These are phyloP conservation scores for Anabas testudineus DNA, from an alignment of 2,797 vertebrate genomes.

Conservation along the genomic window DNA sequence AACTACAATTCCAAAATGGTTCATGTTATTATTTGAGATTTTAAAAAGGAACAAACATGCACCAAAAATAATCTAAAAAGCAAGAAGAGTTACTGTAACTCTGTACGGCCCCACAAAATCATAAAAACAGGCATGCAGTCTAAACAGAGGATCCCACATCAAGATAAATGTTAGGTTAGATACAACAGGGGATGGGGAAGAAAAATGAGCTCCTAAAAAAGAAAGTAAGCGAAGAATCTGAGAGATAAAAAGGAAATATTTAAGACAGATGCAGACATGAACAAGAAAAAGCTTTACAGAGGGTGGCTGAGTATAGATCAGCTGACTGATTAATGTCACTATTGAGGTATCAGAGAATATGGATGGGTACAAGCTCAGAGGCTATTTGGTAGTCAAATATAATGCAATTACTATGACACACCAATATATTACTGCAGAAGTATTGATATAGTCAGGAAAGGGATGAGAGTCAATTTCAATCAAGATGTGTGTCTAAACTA, in stretches of 20 bases:
- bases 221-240: neutral
- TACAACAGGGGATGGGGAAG: neutral
- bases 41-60: slow-evolving; percentile 30
- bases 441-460: slow-evolving; percentile 72
- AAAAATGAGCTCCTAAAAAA: neutral
- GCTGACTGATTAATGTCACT: slow-evolving; percentile 75
- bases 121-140: slow-evolving; percentile 24
- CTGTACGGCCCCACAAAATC: slow-evolving; percentile 25
- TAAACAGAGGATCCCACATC: slow-evolving; percentile 29
- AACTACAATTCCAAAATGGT: slow-evolving; percentile 12
- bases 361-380: slow-evolving; percentile 61
- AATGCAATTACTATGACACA: slow-evolving; percentile 76
- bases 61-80: slow-evolving; percentile 41
- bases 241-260: slow-evolving; percentile 15
- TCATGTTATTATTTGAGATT: slow-evolving; percentile 50
- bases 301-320: slow-evolving; percentile 71
- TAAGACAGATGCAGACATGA: slow-evolving; percentile 36
- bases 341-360: slow-evolving; percentile 69
- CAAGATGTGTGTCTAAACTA: slow-evolving; percentile 53
- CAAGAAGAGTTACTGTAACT: neutral
- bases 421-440: slow-evolving; percentile 78
- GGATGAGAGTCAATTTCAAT: slow-evolving; percentile 76
- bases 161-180: neutral
- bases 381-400: slow-evolving; percentile 80
- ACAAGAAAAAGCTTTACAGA: slow-evolving; percentile 41